Evolutionary conservation across 2,888 invertebrate species (phyloP).

Genomic region (Calliopum simillimum): DNA sequence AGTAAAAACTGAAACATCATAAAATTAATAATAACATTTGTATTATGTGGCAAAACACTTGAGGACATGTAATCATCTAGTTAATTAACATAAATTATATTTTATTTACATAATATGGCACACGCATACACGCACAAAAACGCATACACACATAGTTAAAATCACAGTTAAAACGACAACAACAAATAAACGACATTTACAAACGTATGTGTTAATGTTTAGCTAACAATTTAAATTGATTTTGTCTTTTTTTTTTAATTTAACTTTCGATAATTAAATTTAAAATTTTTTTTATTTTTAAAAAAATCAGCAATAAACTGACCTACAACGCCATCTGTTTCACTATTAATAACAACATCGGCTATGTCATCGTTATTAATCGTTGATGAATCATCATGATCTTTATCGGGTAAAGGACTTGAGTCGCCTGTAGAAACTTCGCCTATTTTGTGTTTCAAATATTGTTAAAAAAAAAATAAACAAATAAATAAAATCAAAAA

Average conservation of each 20-base stretch:
- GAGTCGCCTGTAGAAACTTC: slow-evolving; percentile 67
- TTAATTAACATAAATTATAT: too few species aligned
- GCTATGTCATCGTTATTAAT: slow-evolving; percentile 59
- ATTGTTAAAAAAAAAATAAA: slow-evolving; percentile 23
- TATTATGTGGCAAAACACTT: too few species aligned
- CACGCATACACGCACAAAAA: background rate
- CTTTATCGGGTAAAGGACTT: slow-evolving; percentile 66
- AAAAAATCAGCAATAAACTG: slow-evolving; percentile 56
- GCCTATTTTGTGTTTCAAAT: slow-evolving; percentile 54
- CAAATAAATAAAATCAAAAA: slow-evolving; percentile 40
- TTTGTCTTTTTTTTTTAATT: slow-evolving; percentile 37
- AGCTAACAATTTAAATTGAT: slow-evolving; percentile 44
- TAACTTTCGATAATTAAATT: slow-evolving; percentile 43
- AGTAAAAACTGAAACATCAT: too few species aligned
- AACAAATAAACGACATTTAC: slow-evolving; percentile 26
- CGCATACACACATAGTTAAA: background rate
- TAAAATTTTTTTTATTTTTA: slow-evolving; percentile 10
- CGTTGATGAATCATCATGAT: slow-evolving; percentile 57
- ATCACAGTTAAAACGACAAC: slow-evolving; percentile 19
- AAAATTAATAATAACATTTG: too few species aligned
- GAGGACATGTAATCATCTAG: too few species aligned
- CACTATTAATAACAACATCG: slow-evolving; percentile 63
- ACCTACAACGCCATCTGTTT: slow-evolving; percentile 65
- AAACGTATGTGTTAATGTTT: background rate
- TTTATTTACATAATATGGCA: background rate